phyloP scores from a whole-genome alignment of 2,113 vertebrate genomes.

The Daboia siamensis region DNA sequence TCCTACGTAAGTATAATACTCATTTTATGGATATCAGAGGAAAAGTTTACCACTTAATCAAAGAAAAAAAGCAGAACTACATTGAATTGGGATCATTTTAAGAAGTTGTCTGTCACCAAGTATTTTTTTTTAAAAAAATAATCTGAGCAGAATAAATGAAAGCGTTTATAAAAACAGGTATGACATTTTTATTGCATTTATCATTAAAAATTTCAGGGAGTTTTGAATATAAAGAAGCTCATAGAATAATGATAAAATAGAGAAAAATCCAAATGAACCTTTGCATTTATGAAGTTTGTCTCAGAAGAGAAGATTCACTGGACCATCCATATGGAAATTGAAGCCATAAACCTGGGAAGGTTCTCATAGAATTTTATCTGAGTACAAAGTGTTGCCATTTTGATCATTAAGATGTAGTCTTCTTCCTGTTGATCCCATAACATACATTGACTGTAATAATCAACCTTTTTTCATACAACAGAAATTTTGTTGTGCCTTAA shows the following conservation, averaged over 20 bases:
- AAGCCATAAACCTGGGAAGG: not conserved
- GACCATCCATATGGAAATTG: not conserved
- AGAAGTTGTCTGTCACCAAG: not conserved
- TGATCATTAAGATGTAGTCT: not conserved
- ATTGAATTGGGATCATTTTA: not conserved
- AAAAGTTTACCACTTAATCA: not conserved
- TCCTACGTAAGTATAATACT: not conserved
- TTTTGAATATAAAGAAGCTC: not conserved
- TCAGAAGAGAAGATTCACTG: not conserved
- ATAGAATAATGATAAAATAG: not conserved
- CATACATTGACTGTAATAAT: not conserved
- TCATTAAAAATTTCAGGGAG: not conserved
- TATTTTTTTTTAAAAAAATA: not conserved
- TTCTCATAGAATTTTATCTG: not conserved
- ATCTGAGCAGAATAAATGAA: not conserved
- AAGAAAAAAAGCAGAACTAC: not conserved
- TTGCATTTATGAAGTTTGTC: not conserved
- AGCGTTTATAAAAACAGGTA: not conserved
- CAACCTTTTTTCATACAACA: not conserved
- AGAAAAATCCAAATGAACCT: not conserved
- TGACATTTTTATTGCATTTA: not conserved
- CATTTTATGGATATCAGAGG: not conserved
- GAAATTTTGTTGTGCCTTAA: not conserved
- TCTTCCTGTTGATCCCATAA: not conserved
- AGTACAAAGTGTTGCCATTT: not conserved